phyloP scores from a whole-genome alignment of 2,113 vertebrate genomes.

The Ceyx melanurus region DNA sequence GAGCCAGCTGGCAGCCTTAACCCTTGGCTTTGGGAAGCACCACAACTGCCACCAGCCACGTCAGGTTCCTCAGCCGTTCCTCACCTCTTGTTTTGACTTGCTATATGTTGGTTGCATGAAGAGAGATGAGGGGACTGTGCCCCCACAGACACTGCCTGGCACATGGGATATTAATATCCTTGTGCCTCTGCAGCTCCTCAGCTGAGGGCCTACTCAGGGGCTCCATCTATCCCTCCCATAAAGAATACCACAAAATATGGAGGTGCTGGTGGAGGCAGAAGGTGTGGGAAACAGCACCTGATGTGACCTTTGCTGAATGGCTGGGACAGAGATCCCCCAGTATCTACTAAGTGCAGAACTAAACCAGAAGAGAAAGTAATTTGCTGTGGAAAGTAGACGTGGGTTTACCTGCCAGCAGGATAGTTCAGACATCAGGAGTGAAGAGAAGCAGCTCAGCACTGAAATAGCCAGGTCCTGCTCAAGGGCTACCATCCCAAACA shows the following conservation, averaged over 20 bases:
- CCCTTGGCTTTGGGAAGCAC: background rate
- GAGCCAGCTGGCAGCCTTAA: background rate
- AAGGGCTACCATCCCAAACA: background rate
- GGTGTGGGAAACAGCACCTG: background rate
- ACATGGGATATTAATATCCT: background rate
- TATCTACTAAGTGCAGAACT: background rate
- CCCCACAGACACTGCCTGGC: fast-evolving
- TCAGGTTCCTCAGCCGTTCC: background rate
- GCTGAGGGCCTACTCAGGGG: background rate
- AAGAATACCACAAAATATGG: background rate
- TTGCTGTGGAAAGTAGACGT: background rate
- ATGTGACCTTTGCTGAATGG: background rate
- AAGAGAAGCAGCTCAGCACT: background rate
- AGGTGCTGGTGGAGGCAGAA: background rate
- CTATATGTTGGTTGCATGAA: background rate
- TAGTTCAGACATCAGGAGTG: background rate
- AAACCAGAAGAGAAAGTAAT: background rate
- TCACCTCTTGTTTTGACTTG: fast-evolving
- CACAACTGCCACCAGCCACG: background rate
- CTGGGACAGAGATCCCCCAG: background rate
- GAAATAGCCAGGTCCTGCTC: background rate
- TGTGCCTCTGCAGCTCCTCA: background rate
- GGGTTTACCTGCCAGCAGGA: background rate
- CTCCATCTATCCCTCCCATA: background rate
- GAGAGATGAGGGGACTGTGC: background rate